These are phyloP conservation scores for Drosophila phalerata DNA, from an alignment of 2,888 invertebrate genomes.

Conservation along the genomic window DNA sequence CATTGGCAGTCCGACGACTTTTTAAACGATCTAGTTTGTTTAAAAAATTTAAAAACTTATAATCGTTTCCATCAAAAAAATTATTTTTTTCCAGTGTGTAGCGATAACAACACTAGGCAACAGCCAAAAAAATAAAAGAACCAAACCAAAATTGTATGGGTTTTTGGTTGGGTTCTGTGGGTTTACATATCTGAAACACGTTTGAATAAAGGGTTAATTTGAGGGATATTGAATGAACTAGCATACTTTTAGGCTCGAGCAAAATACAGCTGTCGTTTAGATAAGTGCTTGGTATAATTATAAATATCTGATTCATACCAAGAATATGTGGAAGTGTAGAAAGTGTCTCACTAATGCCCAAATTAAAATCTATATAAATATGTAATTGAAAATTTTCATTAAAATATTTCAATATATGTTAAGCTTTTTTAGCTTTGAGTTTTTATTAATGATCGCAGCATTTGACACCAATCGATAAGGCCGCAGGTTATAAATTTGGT, in stretches of 20 bases:
- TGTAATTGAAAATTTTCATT: neutral
- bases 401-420: conserved; percentile 1
- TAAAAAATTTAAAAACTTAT: too few species aligned
- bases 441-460: conserved; percentile 29
- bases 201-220: conserved; percentile 30
- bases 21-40: too few species aligned
- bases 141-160: too few species aligned
- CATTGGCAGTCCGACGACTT: too few species aligned
- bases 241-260: conserved; percentile 36
- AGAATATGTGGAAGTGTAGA: neutral
- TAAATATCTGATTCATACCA: neutral
- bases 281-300: neutral
- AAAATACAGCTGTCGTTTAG: neutral
- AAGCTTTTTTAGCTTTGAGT: conserved; percentile 8
- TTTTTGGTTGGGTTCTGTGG: too few species aligned
- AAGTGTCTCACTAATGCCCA: neutral
- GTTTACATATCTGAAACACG: too few species aligned
- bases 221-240: accelerated
- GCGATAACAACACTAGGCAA: too few species aligned
- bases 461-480: conserved; percentile 52
- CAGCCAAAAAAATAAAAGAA: too few species aligned
- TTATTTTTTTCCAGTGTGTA: too few species aligned
- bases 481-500: conserved; percentile 44
- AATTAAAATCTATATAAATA: neutral
- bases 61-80: too few species aligned